phyloP scores from a whole-genome alignment of 1,140 invertebrate genomes.

The Drosophila santomea region DNA sequence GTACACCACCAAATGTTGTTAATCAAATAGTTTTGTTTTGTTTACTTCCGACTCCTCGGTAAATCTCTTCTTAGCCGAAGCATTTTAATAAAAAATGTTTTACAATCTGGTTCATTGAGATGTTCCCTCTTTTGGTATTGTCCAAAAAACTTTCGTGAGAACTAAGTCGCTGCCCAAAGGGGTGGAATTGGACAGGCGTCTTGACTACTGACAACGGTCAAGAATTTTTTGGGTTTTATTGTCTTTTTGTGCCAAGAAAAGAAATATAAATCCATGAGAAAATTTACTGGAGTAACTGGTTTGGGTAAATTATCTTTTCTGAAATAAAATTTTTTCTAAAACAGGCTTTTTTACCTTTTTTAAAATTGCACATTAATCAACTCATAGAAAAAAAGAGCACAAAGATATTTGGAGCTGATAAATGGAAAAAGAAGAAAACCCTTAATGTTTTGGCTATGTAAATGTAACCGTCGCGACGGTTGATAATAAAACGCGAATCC shows the following conservation, averaged over 20 bases:
- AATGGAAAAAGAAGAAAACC: neutral
- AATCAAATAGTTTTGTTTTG: no score
- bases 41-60: no score
- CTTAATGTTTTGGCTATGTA: neutral
- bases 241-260: conserved; percentile 59
- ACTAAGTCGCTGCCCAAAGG: neutral
- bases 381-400: neutral
- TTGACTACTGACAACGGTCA: conserved; percentile 7
- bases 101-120: neutral
- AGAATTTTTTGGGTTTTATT: conserved; percentile 36
- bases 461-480: neutral
- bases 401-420: neutral
- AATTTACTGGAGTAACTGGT: conserved; percentile 60
- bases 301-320: conserved; percentile 15
- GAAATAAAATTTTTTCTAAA: conserved; percentile 23
- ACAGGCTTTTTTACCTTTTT: conserved; percentile 40
- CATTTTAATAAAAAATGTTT: no score
- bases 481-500: conserved; percentile 11
- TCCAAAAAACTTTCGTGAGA: neutral
- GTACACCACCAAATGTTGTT: no score
- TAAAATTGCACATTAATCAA: conserved; percentile 4
- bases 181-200: conserved; percentile 45
- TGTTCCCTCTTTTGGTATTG: neutral
- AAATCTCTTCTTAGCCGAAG: no score
- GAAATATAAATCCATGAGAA: conserved; percentile 49